A percentile compares a stretch with the other conserved stretches of the same genome.
phyloP scores from a whole-genome alignment of 2,888 invertebrate species.

The Cenopis cana region DNA sequence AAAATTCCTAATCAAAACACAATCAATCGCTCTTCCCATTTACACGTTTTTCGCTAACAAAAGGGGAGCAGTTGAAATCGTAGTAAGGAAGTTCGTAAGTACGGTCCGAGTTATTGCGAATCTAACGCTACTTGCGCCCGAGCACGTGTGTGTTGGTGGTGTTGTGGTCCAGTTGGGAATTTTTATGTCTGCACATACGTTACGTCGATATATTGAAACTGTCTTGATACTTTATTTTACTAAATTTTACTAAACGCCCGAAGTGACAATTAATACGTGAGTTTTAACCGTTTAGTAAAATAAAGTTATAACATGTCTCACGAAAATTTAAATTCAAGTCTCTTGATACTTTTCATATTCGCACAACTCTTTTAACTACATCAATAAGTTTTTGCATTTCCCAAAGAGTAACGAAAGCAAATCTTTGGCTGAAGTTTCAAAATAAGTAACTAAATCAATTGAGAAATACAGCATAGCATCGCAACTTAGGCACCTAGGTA shows the following conservation, averaged over 20 bases:
- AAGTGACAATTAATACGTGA: no score
- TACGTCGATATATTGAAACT: slow-evolving; percentile 47
- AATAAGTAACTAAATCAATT: no score
- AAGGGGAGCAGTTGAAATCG: slow-evolving; percentile 8
- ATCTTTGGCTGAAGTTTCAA: no score
- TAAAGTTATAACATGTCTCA: no score
- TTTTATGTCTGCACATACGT: slow-evolving; percentile 69
- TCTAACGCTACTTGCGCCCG: slow-evolving; percentile 63
- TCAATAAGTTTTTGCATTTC: neutral
- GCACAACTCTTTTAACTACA: neutral
- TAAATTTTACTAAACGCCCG: no score
- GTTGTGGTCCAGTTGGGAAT: slow-evolving; percentile 59
- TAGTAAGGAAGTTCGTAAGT: slow-evolving; percentile 7
- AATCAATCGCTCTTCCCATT: slow-evolving; percentile 19
- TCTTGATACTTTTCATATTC: slow-evolving; percentile 56
- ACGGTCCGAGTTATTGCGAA: slow-evolving; percentile 45
- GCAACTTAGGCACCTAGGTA: no score
- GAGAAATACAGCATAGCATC: no score
- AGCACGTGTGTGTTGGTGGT: no score
- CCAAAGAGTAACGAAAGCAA: no score
- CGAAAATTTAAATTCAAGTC: no score
- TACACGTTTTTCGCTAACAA: slow-evolving; percentile 22
- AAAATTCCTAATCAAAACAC: neutral
- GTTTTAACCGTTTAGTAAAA: no score
- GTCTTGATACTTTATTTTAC: slow-evolving; percentile 62